These are phyloP conservation scores for Rhinogobius similis DNA, from an alignment of 2,113 vertebrate species.

Conservation along the genomic window DNA sequence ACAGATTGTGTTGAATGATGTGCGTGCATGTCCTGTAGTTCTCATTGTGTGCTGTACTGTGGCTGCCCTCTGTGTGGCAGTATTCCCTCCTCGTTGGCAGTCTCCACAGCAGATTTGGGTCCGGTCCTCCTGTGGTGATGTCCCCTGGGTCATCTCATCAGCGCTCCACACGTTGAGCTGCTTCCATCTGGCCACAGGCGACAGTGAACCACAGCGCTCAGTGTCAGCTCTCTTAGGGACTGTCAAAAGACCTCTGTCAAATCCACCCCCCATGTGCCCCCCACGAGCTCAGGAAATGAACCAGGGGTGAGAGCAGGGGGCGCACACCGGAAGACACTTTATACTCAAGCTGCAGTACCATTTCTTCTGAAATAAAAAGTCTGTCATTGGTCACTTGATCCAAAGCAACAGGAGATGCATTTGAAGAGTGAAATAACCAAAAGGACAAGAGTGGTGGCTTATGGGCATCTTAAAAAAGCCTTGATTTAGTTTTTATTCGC, in stretches of 20 bases:
- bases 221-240: slow-evolving; percentile 68
- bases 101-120: slow-evolving; percentile 35
- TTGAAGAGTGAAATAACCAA: slow-evolving; percentile 27
- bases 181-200: slow-evolving; percentile 68
- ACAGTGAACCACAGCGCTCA: slow-evolving; percentile 46
- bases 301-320: slow-evolving; percentile 39
- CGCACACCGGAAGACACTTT: slow-evolving; percentile 17
- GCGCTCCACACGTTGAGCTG: slow-evolving; percentile 60
- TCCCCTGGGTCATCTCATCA: slow-evolving; percentile 59
- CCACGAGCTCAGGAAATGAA: slow-evolving; percentile 67
- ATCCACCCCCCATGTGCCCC: slow-evolving; percentile 56
- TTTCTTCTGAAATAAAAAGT: slow-evolving; percentile 35
- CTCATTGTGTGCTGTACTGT: not conserved
- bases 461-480: slow-evolving; percentile 6
- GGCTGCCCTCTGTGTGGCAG: slow-evolving; percentile 56
- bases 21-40: not conserved
- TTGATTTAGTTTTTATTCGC: not conserved
- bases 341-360: slow-evolving; percentile 46
- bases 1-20: not conserved
- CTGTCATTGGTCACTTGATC: slow-evolving; percentile 51
- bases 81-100: slow-evolving; percentile 31
- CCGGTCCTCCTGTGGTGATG: slow-evolving; percentile 43
- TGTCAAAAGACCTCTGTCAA: slow-evolving; percentile 73
- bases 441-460: slow-evolving; percentile 10
- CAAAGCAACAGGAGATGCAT: not conserved